phyloP scores from a whole-genome alignment of 2,888 invertebrate genomes.

The Anorthoa munda region DNA sequence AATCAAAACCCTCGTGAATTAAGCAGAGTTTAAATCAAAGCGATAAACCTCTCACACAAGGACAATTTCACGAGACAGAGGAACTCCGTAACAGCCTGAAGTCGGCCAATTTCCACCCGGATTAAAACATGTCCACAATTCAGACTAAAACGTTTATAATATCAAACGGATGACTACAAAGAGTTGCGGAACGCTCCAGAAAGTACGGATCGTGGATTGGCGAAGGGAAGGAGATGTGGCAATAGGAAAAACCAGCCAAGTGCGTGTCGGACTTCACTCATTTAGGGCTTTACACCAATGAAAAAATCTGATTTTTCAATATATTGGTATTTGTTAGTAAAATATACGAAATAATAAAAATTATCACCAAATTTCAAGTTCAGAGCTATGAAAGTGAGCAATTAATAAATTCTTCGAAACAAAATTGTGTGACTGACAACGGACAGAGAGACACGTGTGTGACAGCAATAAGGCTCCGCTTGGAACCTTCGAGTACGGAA shows the following conservation, averaged over 20 bases:
- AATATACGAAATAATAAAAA: too few species aligned
- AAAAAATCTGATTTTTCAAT: too few species aligned
- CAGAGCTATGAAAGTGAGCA: too few species aligned
- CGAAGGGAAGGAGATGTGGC: conserved; percentile 14
- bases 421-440: too few species aligned
- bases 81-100: conserved; percentile 37
- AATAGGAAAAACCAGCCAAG: not conserved
- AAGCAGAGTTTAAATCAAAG: conserved; percentile 41
- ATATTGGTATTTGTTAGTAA: too few species aligned
- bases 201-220: conserved; percentile 34
- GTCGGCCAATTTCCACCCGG: conserved; percentile 49
- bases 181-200: conserved; percentile 65
- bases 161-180: conserved; percentile 78
- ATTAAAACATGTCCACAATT: conserved; percentile 61
- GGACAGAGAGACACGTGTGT: too few species aligned
- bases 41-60: conserved; percentile 14
- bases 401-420: too few species aligned
- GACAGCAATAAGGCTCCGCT: too few species aligned
- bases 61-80: conserved; percentile 34
- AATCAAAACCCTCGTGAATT: conserved; percentile 19
- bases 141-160: conserved; percentile 74
- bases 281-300: too few species aligned
- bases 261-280: too few species aligned
- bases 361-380: too few species aligned
- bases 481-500: too few species aligned